Base-by-base conservation (phyloP, 2,888 invertebrate species). In the Andrena dorsata region DNA sequence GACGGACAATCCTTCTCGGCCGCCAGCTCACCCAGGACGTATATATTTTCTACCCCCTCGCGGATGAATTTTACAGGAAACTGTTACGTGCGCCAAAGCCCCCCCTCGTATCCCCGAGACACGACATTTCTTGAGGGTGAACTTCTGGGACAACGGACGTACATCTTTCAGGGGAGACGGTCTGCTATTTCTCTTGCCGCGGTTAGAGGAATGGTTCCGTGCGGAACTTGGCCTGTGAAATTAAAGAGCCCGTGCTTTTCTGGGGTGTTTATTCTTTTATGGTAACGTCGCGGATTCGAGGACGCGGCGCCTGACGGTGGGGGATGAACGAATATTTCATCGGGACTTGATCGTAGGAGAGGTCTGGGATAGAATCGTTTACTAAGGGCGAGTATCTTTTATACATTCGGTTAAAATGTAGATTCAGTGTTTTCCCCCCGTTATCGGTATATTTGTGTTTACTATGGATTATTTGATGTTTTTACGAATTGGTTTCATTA, bases 51-150 rank as follows among this genome's bases (percentile, higher is more conserved):
- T 72, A 41, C 26, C 3, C 16, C 23, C 23, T 20, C 23, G 0
- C n/a, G 61, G 56, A 76, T 80, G 77, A 77, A 80, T 80, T 80
- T 76, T 72, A 66, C 71, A 76, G 60, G 71, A 10, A 63, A 51
- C 53, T 60, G 65, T 60, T 76, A 76, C 70, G 70, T 70, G 65
- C 28, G 64, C 63, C 56, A 58, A 69, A 65, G 7, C 47, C 28
- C 16, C 32, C 16, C 4, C 16, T 16, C 41, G 41, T 13, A 28
- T 66, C 13, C 41, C n/a, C 2, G 66, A 5, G 56, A 68, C 75
- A 56, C 68, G 75, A 78, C 76, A n/a, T 63, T 75, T 75, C 75
- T 75, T 63, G 32, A 28, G 61, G 65, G 49, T 20, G 63, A 78
- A 78, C 47, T 75, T 68, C 53, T 66, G 61, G 30, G 74, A 68